Evolutionary conservation across 2,113 vertebrate genomes (phyloP).

Genomic region (Pelusios castaneus): DNA sequence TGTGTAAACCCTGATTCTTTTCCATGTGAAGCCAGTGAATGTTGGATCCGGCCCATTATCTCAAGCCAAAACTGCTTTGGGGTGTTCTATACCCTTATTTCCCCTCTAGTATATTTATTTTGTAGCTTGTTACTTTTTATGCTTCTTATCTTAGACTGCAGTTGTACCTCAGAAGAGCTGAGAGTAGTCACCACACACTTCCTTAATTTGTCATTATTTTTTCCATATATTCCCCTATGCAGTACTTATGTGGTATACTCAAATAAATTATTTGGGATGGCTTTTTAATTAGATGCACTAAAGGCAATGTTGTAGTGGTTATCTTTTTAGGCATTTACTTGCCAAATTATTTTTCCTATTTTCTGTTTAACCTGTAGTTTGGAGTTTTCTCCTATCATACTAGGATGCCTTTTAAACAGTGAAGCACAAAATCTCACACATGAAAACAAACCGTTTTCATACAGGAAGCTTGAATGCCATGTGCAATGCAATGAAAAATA

Average conservation of each 20-base stretch:
- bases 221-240: neutral
- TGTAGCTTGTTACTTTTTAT: too few species aligned
- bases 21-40: neutral
- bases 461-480: neutral
- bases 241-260: rapidly evolving
- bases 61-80: neutral
- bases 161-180: neutral
- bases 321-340: neutral
- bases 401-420: neutral
- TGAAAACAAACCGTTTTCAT: neutral
- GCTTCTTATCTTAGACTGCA: too few species aligned
- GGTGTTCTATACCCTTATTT: neutral
- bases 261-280: neutral
- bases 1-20: neutral
- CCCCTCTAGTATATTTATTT: neutral
- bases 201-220: neutral
- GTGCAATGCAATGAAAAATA: neutral
- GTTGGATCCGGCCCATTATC: neutral
- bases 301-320: neutral
- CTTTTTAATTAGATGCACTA: neutral
- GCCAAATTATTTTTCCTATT: neutral
- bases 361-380: neutral
- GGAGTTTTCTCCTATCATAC: neutral
- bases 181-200: neutral
- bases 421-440: neutral